Evolutionary conservation across 2,113 vertebrate genomes (phyloP).

Genomic region (Microtus richardsoni): DNA sequence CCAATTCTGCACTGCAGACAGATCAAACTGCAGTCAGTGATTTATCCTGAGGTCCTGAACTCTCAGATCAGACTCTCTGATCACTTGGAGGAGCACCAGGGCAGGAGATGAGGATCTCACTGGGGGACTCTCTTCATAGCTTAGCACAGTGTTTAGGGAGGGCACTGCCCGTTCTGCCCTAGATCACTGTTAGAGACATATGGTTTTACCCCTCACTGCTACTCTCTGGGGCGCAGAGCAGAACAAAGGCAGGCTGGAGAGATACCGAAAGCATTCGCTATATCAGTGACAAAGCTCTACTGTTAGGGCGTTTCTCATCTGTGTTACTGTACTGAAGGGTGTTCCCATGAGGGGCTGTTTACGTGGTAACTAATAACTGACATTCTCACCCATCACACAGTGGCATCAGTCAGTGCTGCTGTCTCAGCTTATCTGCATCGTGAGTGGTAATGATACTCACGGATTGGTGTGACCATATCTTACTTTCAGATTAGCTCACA

Average conservation of each 20-base stretch:
- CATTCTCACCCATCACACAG: neutral
- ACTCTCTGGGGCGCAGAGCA: fast-evolving
- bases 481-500: slow-evolving; percentile 10
- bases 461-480: neutral
- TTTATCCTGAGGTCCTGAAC: neutral
- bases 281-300: neutral
- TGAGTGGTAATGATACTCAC: neutral
- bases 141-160: neutral
- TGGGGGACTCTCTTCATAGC: neutral
- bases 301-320: neutral
- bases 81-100: too few species aligned
- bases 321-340: neutral
- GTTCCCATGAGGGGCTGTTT: neutral
- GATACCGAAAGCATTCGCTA: neutral
- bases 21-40: neutral
- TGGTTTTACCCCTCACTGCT: neutral
- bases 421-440: neutral
- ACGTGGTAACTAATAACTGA: neutral
- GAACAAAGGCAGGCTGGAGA: neutral
- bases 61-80: neutral
- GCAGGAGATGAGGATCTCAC: neutral
- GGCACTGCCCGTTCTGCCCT: neutral
- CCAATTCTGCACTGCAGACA: neutral
- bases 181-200: neutral
- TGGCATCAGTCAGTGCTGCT: neutral